Evolutionary conservation across 2,888 invertebrate genomes (phyloP).

Genomic region (Drosophila demipolita): DNA sequence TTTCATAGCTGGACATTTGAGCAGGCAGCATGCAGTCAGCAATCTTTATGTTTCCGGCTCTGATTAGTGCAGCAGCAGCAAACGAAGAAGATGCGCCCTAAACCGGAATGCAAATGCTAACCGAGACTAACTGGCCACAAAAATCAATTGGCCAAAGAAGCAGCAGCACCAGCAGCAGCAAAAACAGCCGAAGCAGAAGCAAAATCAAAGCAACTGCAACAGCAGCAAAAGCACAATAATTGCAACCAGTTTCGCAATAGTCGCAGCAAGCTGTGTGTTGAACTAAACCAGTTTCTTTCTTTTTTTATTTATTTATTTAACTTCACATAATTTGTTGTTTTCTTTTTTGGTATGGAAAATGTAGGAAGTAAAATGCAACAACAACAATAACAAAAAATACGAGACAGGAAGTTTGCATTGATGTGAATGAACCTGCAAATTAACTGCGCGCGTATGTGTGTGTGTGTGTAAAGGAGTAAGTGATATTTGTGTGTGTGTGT

Average conservation of each 20-base stretch:
- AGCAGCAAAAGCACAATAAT: slow-evolving; percentile 42
- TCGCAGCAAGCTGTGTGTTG: slow-evolving; percentile 48
- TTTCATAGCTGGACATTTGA: slow-evolving; percentile 61
- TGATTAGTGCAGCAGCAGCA: slow-evolving; percentile 62
- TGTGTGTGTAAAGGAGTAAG: slow-evolving; percentile 27
- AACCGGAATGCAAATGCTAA: slow-evolving; percentile 75
- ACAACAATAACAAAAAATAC: slow-evolving; percentile 42
- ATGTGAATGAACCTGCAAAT: slow-evolving; percentile 59
- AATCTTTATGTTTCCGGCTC: slow-evolving; percentile 79
- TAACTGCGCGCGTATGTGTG: slow-evolving; percentile 14
- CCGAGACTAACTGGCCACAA: slow-evolving; percentile 59
- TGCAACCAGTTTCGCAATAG: slow-evolving; percentile 72
- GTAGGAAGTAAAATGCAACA: slow-evolving; percentile 76
- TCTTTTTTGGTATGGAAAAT: slow-evolving; percentile 63
- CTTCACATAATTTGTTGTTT: slow-evolving; percentile 16
- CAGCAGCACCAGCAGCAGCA: slow-evolving; percentile 4
- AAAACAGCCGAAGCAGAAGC: slow-evolving; percentile 29
- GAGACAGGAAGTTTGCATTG: slow-evolving; percentile 70
- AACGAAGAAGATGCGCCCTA: slow-evolving; percentile 36
- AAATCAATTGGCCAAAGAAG: slow-evolving; percentile 71
- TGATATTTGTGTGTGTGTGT: slow-evolving; percentile 10
- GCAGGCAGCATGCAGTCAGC: slow-evolving; percentile 32
- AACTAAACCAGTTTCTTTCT: slow-evolving; percentile 65
- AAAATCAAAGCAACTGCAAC: slow-evolving; percentile 56
- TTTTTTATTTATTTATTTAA: slow-evolving; percentile 44